phyloP scores from a whole-genome alignment of 2,797 vertebrate genomes.

The Falco novaeseelandiae region DNA sequence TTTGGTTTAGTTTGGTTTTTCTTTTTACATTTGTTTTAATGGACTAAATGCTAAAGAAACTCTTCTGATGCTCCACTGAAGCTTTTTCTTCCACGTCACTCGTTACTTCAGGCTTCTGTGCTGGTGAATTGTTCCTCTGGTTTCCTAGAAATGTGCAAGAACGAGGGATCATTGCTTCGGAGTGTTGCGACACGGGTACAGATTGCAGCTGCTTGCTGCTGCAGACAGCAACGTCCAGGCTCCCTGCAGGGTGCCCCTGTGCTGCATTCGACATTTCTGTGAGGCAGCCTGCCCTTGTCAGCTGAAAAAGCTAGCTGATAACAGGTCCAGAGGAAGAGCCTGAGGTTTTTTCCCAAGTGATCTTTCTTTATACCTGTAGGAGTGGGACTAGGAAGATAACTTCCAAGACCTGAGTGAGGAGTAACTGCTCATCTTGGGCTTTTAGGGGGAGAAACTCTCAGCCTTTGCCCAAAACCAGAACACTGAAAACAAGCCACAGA shows the following conservation, averaged over 20 bases:
- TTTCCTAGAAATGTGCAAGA: not conserved
- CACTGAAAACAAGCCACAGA: not conserved
- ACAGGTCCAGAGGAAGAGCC: not conserved
- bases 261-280: not conserved
- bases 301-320: not conserved
- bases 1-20: too few relatives aligned
- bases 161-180: not conserved
- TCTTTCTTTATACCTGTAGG: not conserved
- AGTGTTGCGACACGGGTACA: fast-evolving
- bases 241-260: not conserved
- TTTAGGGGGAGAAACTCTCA: not conserved
- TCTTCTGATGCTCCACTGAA: not conserved
- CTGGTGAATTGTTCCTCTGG: not conserved
- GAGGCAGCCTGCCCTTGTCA: not conserved
- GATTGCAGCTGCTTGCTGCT: not conserved
- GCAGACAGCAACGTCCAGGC: not conserved
- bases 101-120: not conserved
- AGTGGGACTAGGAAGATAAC: not conserved
- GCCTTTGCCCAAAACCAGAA: not conserved
- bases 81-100: not conserved
- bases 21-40: not conserved
- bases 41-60: not conserved
- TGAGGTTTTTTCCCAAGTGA: not conserved
- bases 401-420: not conserved
- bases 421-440: not conserved